Conservation (phyloP, 2,888 invertebrate genomes). For the Ochropleura leucogaster region DNA sequence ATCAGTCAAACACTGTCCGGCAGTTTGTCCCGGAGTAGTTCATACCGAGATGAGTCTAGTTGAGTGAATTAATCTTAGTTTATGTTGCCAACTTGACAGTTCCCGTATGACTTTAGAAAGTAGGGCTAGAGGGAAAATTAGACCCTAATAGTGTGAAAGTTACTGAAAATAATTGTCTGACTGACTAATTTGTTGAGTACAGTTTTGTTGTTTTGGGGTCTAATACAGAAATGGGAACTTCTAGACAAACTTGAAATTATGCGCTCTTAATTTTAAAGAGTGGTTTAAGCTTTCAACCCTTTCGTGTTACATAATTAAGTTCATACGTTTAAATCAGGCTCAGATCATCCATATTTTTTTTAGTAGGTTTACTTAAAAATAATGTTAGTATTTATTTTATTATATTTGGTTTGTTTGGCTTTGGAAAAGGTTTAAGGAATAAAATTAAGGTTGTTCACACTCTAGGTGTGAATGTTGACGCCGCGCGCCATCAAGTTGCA, state of each 20-base stretch:
- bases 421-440: too few relatives aligned
- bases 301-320: neutral
- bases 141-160: neutral
- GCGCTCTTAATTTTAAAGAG: neutral
- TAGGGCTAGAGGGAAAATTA: neutral
- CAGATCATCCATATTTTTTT: too few relatives aligned
- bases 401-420: too few relatives aligned
- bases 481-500: too few relatives aligned
- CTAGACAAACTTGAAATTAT: constrained; percentile 20
- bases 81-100: constrained; percentile 46
- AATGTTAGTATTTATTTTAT: too few relatives aligned
- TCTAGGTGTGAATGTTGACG: too few relatives aligned
- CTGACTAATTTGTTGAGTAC: constrained; percentile 1
- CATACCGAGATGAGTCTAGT: constrained; percentile 57
- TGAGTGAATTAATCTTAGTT: constrained; percentile 65
- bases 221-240: neutral
- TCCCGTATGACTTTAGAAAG: constrained; percentile 18
- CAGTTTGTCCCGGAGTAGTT: constrained; percentile 63
- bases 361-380: too few relatives aligned
- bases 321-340: too few relatives aligned
- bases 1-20: constrained; percentile 66
- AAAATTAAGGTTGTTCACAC: too few relatives aligned
- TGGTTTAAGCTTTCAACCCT: neutral
- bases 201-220: constrained; percentile 32
- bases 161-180: neutral